These are phyloP conservation scores for Lagodon rhomboides DNA, from an alignment of 2,797 vertebrate genomes.

Conservation along the genomic window DNA sequence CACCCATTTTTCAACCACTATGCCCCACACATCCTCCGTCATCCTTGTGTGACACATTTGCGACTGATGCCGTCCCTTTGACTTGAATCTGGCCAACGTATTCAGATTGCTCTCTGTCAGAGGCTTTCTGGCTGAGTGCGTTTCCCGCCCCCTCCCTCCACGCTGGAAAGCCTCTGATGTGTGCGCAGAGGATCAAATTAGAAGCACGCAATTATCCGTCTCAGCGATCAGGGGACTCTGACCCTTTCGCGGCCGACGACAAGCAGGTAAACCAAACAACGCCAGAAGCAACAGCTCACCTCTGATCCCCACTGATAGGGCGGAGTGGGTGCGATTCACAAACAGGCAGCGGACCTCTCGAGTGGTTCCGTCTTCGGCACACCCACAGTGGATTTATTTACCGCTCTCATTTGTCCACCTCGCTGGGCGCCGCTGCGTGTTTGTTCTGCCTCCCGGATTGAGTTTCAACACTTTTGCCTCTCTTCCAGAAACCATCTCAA, in stretches of 20 bases:
- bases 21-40: constrained; percentile 43
- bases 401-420: constrained; percentile 43
- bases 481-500: constrained; percentile 15
- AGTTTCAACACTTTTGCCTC: constrained; percentile 23
- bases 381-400: constrained; percentile 56
- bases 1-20: constrained; percentile 21
- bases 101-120: constrained; percentile 53
- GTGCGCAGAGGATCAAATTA: constrained; percentile 69
- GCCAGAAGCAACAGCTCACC: constrained; percentile 9
- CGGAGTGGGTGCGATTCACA: constrained; percentile 34
- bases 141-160: constrained; percentile 35
- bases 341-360: constrained; percentile 18
- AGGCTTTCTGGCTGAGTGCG: constrained; percentile 63
- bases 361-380: constrained; percentile 12
- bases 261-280: constrained; percentile 58
- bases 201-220: constrained; percentile 69
- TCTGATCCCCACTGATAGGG: constrained; percentile 30
- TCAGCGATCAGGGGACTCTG: constrained; percentile 56
- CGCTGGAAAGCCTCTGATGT: constrained; percentile 35
- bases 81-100: constrained; percentile 30
- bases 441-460: constrained; percentile 20
- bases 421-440: constrained; percentile 16
- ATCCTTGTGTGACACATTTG: constrained; percentile 33
- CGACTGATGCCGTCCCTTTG: background rate
- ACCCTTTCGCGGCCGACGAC: constrained; percentile 62